Base-by-base conservation (phyloP, 2,797 vertebrate species). In the Coreius guichenoti region DNA sequence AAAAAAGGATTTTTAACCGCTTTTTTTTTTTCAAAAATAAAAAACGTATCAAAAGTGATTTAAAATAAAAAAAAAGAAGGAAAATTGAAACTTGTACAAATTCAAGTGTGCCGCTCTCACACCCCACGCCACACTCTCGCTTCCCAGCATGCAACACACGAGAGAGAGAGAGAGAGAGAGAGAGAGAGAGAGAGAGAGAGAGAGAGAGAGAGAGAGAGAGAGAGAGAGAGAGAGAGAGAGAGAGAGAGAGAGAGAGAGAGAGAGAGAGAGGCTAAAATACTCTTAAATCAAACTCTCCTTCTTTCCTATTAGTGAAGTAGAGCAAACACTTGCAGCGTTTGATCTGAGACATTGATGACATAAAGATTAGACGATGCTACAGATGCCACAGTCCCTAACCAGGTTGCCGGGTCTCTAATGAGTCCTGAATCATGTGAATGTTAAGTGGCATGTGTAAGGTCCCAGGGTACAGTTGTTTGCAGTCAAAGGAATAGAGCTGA, bases 371-470 rank as follows among this genome's bases (percentile, higher is more conserved):
- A 96, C 91, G 92, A 92, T 88, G 93, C 91, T 94, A 91, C 95
- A 95, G 94, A 94, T 95, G 95, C 94, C 93, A 93, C 90, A 90
- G 92, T 92, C 63, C 43, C 93, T 92, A 92, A 91, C 91, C 92
- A 94, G 92, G 92, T 92, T 93, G 92, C 88, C 89, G 90, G 91
- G 90, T 89, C 89, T 92, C 92, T 95, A 95, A 95, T 96, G 94
- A 95, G 94, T 96, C 93, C 91, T 89, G 89, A 93, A 94, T 91
- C 91, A 90, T 91, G 93, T 93, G 94, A 95, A 95, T 95, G 93
- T 91, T 94, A 95, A 95, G 93, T 94, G 94, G 92, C 94, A 95
- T 94, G 92, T 94, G 93, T 94, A 91, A 94, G 92, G 92, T 95
- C 94, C 93, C 94, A 94, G 91, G 92, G 92, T 93, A 89, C 87